Conservation (phyloP, 2,888 invertebrate genomes). For the Tenthredo livida region DNA sequence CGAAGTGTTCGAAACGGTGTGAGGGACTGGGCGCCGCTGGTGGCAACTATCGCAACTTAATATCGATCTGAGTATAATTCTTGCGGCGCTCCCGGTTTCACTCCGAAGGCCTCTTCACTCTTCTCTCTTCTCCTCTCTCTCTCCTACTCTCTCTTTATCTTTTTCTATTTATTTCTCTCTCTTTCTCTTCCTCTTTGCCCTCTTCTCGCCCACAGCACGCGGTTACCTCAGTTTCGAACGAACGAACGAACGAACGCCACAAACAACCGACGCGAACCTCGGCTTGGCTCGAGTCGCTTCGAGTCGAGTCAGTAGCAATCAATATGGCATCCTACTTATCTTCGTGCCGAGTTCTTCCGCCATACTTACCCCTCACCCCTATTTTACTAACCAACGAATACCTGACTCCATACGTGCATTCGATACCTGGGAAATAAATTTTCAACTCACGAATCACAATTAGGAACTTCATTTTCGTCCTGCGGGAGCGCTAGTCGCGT, state of each 20-base stretch:
- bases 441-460: not conserved
- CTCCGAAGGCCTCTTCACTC: slow-evolving; percentile 59
- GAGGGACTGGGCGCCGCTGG: slow-evolving; percentile 68
- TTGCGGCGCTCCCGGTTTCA: slow-evolving; percentile 64
- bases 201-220: slow-evolving; percentile 55
- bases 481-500: not conserved
- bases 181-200: slow-evolving; percentile 46
- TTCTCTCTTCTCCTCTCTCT: slow-evolving; percentile 58
- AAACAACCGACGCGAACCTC: slow-evolving; percentile 50
- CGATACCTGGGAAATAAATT: not conserved
- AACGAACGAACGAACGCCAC: slow-evolving; percentile 43
- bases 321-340: slow-evolving; percentile 76
- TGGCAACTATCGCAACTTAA: slow-evolving; percentile 76
- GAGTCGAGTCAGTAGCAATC: slow-evolving; percentile 72
- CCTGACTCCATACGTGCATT: slow-evolving; percentile 38
- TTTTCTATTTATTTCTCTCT: slow-evolving; percentile 37
- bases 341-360: slow-evolving; percentile 67
- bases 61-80: slow-evolving; percentile 75
- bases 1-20: slow-evolving; percentile 56
- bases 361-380: slow-evolving; percentile 50
- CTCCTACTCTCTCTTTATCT: slow-evolving; percentile 40
- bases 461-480: not conserved
- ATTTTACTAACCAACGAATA: slow-evolving; percentile 35
- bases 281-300: slow-evolving; percentile 46
- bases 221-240: slow-evolving; percentile 50